Percentiles rank a stretch among this genome's conserved stretches.
Evolutionary conservation across 2,888 invertebrate genomes (phyloP).

Genomic region (Endotricha flammealis): DNA sequence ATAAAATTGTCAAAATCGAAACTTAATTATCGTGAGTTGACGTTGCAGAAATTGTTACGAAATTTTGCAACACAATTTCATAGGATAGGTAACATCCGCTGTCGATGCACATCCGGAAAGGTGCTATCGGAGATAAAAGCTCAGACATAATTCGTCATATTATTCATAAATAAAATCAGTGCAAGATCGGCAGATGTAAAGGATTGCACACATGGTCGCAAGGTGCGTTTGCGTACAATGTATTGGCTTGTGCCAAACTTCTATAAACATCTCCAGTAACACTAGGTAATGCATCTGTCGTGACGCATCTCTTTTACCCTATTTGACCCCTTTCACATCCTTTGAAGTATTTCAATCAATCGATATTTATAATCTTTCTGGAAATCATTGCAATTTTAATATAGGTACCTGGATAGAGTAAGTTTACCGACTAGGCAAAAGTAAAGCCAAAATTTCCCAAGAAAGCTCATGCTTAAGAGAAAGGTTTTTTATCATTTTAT

Average conservation of each 20-base stretch:
- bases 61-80: conserved; percentile 40
- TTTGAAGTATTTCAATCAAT: conserved; percentile 3
- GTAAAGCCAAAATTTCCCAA: no score
- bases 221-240: conserved; percentile 48
- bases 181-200: conserved; percentile 70
- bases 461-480: no score
- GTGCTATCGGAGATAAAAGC: conserved; percentile 67
- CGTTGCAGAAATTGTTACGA: no score
- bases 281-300: conserved; percentile 50
- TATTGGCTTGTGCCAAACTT: conserved; percentile 69
- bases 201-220: conserved; percentile 74
- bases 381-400: no score
- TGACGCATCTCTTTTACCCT: conserved; percentile 29
- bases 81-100: conserved; percentile 60
- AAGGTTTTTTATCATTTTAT: no score
- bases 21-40: no score
- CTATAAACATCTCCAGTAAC: conserved; percentile 44
- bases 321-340: conserved; percentile 22
- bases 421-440: no score
- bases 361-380: background rate
- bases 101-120: conserved; percentile 70
- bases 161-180: conserved; percentile 76
- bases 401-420: no score
- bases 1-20: no score
- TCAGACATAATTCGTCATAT: conserved; percentile 73